Evolutionary conservation across 2,888 invertebrate species (phyloP).

Genomic region (Monoplex corrugatus): DNA sequence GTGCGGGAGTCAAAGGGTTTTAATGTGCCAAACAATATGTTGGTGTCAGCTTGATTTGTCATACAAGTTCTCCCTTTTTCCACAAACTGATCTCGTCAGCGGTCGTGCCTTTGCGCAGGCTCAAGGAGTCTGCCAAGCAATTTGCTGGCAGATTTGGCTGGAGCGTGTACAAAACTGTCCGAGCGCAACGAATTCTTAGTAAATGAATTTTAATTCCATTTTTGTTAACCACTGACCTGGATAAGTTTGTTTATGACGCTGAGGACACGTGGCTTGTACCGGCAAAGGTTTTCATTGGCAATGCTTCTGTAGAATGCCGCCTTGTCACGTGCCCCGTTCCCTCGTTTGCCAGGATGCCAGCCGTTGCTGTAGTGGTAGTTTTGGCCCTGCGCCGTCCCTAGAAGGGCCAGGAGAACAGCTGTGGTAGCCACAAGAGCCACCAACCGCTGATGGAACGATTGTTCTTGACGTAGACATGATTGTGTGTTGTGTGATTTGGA

Average conservation of each 20-base stretch:
- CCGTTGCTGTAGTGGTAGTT: slow-evolving; percentile 71
- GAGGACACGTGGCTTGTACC: not conserved
- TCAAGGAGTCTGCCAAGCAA: too few relatives aligned
- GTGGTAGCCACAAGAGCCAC: not conserved
- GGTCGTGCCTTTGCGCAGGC: too few relatives aligned
- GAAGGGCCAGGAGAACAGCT: not conserved
- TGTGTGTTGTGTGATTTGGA: not conserved
- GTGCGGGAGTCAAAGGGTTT: too few relatives aligned
- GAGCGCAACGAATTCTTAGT: too few relatives aligned
- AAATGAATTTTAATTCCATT: too few relatives aligned
- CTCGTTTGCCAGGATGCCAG: slow-evolving; percentile 75
- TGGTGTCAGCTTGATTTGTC: too few relatives aligned
- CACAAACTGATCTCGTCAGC: too few relatives aligned
- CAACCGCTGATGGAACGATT: not conserved
- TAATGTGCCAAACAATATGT: too few relatives aligned
- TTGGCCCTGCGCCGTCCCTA: slow-evolving; percentile 14
- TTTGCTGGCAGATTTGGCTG: too few relatives aligned
- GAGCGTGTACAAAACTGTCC: too few relatives aligned
- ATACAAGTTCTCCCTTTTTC: too few relatives aligned
- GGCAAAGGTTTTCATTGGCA: not conserved
- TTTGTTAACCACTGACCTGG: not conserved
- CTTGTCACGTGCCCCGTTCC: not conserved
- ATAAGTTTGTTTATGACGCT: slow-evolving; percentile 1
- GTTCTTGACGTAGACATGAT: not conserved
- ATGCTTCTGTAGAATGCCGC: not conserved